Conservation (phyloP, 1,140 invertebrate species). For the Diachasma alloeum region DNA sequence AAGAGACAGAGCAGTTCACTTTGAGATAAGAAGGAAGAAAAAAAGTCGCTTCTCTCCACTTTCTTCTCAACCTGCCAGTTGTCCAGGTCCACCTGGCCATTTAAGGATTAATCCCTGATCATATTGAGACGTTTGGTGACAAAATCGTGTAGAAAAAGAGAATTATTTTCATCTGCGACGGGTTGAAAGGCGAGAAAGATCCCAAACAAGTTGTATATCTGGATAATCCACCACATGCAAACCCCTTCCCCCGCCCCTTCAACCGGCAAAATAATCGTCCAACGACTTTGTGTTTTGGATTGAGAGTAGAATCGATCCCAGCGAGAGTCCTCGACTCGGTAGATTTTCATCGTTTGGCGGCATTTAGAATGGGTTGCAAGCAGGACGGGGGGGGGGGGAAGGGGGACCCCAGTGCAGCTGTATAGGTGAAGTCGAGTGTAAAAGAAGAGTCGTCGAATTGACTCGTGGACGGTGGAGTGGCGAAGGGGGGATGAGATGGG, state of each 20-base stretch:
- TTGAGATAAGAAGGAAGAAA: not conserved
- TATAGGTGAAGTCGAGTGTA: conserved; percentile 7
- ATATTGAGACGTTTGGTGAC: not conserved
- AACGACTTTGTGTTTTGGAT: not conserved
- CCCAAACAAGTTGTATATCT: not conserved
- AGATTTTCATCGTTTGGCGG: conserved; percentile 1
- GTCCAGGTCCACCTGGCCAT: not conserved
- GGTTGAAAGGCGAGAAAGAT: not conserved
- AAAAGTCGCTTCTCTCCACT: not conserved
- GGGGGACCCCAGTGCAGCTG: not conserved
- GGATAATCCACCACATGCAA: not conserved
- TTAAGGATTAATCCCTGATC: not conserved
- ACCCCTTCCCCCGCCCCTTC: not conserved
- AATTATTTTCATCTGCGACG: not conserved
- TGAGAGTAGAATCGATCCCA: not conserved
- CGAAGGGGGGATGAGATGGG: not conserved
- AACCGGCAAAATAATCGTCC: not conserved
- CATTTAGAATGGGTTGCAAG: not conserved
- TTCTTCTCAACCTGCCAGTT: not conserved
- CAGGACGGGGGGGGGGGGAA: too few relatives aligned
- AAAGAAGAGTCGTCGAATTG: conserved; percentile 2
- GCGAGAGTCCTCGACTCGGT: not conserved
- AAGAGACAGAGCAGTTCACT: not conserved
- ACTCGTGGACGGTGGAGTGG: not conserved
- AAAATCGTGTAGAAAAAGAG: not conserved